Base-by-base conservation (phyloP, 1,140 invertebrate genomes). In the Hyphantria cunea region DNA sequence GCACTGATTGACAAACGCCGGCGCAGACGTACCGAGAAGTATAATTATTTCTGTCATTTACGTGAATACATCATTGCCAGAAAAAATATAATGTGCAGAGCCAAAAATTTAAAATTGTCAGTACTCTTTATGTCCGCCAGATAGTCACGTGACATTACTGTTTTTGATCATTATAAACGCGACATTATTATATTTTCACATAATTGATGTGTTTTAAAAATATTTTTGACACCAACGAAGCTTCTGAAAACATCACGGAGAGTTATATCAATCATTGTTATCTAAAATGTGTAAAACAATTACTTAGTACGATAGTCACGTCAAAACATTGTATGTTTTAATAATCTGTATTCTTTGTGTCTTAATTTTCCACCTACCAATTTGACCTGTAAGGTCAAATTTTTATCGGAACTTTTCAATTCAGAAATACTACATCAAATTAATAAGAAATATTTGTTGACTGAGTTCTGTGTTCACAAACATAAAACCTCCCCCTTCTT, bases 151-250 rank as follows among this genome's bases (percentile, higher is more conserved):
- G n/a, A n/a, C n/a, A n/a, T 53, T 37, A 31, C 39, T 12, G 37
- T 6, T 53, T 12, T 25, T 25, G 34, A 12, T 39, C 34, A 55
- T 55, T 37, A 31, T 13, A 25, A 54, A 11, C 39, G 13, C 15
- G 15, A 42, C 37, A 53, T 53, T 17, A 34, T 31, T 32, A 33
- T 42, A 44, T 44, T n/a, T 39, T n/a, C 37, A 37, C 14, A 5
- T 55, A 55, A 55, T 32, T 32, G 41, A 45, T 55, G 33, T 14
- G 45, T 17, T 32, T 47, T 25, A 31, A 11, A 58, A 17, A 33
- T 58, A 34, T 58, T 33, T 25, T 25, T 49, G 55, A 58, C 55
- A 58, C 44, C 55, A 48, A 45, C 55, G 8, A 13, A 58, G 55
- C 25, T 49, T 39, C 11, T 25, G 44, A 10, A 48, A 58, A 58